These are phyloP conservation scores for Orientallactaga sibirica DNA, from an alignment of 2,797 vertebrate genomes.

Conservation along the genomic window DNA sequence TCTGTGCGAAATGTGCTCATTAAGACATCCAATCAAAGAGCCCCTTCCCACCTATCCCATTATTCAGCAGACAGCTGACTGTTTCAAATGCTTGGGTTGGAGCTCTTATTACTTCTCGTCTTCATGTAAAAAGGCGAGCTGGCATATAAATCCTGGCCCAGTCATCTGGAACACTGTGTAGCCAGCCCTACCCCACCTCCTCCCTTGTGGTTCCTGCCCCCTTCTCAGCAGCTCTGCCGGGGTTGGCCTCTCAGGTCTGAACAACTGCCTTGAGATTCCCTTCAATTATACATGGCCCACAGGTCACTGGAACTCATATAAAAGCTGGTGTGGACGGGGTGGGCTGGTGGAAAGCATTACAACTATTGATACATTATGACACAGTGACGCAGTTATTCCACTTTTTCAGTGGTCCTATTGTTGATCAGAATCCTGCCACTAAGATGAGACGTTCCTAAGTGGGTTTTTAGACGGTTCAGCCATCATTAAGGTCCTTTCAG, in stretches of 20 bases:
- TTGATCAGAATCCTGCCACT: constrained; percentile 39
- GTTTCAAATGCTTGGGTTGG: constrained; percentile 88
- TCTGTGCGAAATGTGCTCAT: constrained; percentile 95
- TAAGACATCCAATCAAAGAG: constrained; percentile 95
- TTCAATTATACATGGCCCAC: constrained; percentile 93
- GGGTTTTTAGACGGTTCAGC: constrained; percentile 45
- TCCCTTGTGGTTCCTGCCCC: constrained; percentile 37
- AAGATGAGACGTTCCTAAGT: constrained; percentile 70
- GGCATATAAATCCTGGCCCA: constrained; percentile 93
- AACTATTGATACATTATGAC: constrained; percentile 78
- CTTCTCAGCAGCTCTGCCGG: constrained; percentile 88
- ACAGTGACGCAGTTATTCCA: constrained; percentile 70
- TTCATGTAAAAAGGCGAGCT: constrained; percentile 87
- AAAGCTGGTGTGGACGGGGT: constrained; percentile 70
- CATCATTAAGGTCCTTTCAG: constrained; percentile 56
- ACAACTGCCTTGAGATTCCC: constrained; percentile 91
- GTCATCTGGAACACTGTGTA: constrained; percentile 93
- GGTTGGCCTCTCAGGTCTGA: constrained; percentile 91
- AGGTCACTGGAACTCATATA: constrained; percentile 89
- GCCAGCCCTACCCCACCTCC: constrained; percentile 87
- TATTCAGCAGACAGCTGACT: constrained; percentile 93
- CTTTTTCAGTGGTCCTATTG: constrained; percentile 64
- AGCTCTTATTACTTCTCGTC: constrained; percentile 90
- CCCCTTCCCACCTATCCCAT: constrained; percentile 92
- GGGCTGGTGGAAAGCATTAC: constrained; percentile 2